Conservation (phyloP, 1,140 invertebrate species). For the Maniola jurtina region DNA sequence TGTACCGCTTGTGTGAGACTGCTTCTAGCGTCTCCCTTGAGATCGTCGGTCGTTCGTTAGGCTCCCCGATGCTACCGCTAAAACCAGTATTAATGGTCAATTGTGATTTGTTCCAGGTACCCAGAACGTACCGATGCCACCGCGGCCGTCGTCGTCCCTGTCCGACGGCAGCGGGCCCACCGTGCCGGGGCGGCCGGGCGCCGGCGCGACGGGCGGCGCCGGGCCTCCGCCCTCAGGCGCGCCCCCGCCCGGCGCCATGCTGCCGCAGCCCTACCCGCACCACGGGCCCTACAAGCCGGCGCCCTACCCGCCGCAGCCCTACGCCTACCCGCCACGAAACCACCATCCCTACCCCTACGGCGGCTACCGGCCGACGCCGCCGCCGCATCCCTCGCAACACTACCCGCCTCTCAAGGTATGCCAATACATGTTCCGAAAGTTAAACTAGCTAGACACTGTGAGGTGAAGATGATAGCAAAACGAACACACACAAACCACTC, state of each 20-base stretch:
- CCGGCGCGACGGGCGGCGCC: slow-evolving; percentile 81
- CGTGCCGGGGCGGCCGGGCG: slow-evolving; percentile 82
- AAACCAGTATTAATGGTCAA: not conserved
- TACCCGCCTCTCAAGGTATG: slow-evolving; percentile 61
- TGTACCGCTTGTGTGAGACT: no score
- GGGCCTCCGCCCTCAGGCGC: slow-evolving; percentile 47
- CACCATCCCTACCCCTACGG: slow-evolving; percentile 65
- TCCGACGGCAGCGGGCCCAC: slow-evolving; percentile 87
- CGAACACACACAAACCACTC: no score
- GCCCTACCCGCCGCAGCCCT: slow-evolving; percentile 66
- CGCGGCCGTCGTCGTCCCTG: slow-evolving; percentile 93
- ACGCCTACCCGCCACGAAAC: slow-evolving; percentile 67
- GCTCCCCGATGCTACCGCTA: no score
- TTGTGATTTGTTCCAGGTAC: slow-evolving; percentile 80
- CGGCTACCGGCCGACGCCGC: slow-evolving; percentile 58
- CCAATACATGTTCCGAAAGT: not conserved
- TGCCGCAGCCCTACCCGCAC: slow-evolving; percentile 80
- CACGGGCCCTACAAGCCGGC: slow-evolving; percentile 69
- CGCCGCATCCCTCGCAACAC: slow-evolving; percentile 60
- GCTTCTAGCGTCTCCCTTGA: no score
- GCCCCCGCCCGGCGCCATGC: slow-evolving; percentile 63
- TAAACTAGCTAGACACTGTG: no score
- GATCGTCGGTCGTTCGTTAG: no score
- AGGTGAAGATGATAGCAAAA: no score
- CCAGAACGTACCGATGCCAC: slow-evolving; percentile 94